Evolutionary conservation across 2,113 vertebrate species (phyloP).

Genomic region (Oryctolagus cuniculus): mOryCun1.1 NC_091436.1:135184501-135185000

Average conservation of each 20-base stretch:
- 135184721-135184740: rapidly evolving
- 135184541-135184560: not conserved
- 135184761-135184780: slow-evolving; percentile 63
- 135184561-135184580: rapidly evolving
- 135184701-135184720: rapidly evolving
- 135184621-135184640: too few species aligned
- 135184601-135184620: not conserved
- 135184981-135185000: not conserved
- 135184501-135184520: not conserved
- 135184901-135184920: not conserved
- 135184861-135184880: not conserved
- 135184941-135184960: not conserved
- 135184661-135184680: too few species aligned
- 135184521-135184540: not conserved
- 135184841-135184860: not conserved
- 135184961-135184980: not conserved
- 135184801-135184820: slow-evolving; percentile 69
- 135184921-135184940: rapidly evolving
- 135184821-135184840: slow-evolving; percentile 80
- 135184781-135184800: slow-evolving; percentile 74
- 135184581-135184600: not conserved
- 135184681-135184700: not conserved
- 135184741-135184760: not conserved
- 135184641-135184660: not conserved
- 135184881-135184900: not conserved